Evolutionary conservation across 2,113 vertebrate genomes (phyloP).

Genomic region (Takifugu bimaculatus): DNA sequence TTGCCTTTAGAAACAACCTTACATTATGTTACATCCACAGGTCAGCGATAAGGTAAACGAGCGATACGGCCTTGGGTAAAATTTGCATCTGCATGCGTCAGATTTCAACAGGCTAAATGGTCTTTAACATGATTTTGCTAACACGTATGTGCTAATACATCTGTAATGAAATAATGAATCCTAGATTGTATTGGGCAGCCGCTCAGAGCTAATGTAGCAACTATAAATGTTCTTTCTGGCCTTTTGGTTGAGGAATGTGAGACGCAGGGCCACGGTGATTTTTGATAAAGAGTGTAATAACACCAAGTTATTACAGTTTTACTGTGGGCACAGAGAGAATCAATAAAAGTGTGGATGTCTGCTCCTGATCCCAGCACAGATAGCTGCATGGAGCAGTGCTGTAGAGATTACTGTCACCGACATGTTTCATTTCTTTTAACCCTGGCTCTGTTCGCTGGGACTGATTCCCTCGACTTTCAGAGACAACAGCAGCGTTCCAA

Average conservation of each 20-base stretch:
- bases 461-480: background rate
- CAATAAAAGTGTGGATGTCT: slow-evolving; percentile 23
- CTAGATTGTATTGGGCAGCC: background rate
- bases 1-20: no score
- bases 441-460: slow-evolving; percentile 1
- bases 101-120: slow-evolving; percentile 1
- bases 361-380: slow-evolving; percentile 26
- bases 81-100: background rate
- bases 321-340: slow-evolving; percentile 16
- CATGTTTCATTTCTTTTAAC: slow-evolving; percentile 9
- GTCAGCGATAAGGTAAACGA: no score
- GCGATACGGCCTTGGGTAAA: no score
- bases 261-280: slow-evolving; percentile 2
- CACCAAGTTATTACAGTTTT: slow-evolving; percentile 39
- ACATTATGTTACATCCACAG: no score
- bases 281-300: slow-evolving; percentile 30
- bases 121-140: background rate
- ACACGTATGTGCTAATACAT: background rate
- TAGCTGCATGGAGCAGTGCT: slow-evolving; percentile 2
- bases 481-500: slow-evolving; percentile 1
- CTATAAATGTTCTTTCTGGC: slow-evolving; percentile 1
- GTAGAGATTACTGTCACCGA: slow-evolving; percentile 4
- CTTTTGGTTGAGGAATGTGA: background rate
- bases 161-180: background rate
- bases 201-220: background rate